These are phyloP conservation scores for Phyllopteryx taeniolatus DNA, from an alignment of 2,113 vertebrate genomes.

Conservation along the genomic window DNA sequence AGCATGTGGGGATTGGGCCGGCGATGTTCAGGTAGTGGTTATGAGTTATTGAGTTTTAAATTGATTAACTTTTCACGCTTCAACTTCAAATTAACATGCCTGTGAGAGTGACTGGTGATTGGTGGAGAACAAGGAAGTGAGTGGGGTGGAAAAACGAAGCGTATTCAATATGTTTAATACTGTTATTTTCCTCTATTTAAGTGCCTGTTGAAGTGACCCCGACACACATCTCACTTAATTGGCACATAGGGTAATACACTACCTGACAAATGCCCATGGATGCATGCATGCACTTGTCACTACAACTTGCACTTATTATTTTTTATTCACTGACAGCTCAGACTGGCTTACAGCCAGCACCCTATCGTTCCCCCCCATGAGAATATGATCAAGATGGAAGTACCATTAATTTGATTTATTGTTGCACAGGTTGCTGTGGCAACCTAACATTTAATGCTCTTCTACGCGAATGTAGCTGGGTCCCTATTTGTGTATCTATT, in stretches of 20 bases:
- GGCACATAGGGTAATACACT: neutral
- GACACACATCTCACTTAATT: slow-evolving; percentile 13
- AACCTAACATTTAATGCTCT: slow-evolving; percentile 59
- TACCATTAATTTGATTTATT: slow-evolving; percentile 78
- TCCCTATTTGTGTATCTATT: slow-evolving; percentile 17
- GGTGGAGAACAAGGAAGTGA: neutral
- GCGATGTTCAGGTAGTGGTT: too few species aligned
- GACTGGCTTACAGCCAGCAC: slow-evolving; percentile 27
- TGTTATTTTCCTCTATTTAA: neutral
- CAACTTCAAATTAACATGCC: neutral
- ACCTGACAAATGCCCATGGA: slow-evolving; percentile 18
- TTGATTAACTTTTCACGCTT: too few species aligned
- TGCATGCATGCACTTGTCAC: slow-evolving; percentile 15
- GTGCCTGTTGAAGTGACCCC: neutral
- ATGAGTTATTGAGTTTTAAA: too few species aligned
- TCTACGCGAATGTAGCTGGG: slow-evolving; percentile 42
- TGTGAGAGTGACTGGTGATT: neutral
- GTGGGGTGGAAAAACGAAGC: neutral
- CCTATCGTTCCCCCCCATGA: slow-evolving; percentile 48
- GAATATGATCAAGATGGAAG: slow-evolving; percentile 76
- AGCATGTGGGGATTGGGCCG: too few species aligned
- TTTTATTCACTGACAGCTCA: slow-evolving; percentile 20
- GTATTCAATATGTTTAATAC: neutral
- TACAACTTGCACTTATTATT: slow-evolving; percentile 17
- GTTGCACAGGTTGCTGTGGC: slow-evolving; percentile 76